A percentile compares a stretch with the other conserved stretches of the same genome.
phyloP scores from a whole-genome alignment of 2,888 invertebrate genomes.

The Hermaeophaga mercurialis region DNA sequence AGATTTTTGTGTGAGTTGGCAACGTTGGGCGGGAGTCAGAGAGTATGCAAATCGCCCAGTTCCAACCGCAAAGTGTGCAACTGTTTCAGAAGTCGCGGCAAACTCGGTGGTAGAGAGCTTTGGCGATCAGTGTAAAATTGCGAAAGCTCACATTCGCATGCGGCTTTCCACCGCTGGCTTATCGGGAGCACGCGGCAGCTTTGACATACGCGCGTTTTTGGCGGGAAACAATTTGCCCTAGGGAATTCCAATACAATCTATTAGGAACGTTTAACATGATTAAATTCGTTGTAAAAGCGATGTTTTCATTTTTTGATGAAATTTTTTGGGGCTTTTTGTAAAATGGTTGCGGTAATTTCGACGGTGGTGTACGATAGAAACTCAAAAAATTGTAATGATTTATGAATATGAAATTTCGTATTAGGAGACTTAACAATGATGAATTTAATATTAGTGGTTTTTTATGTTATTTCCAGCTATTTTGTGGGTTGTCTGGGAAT shows the following conservation, averaged over 20 bases:
- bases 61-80: slow-evolving; percentile 46
- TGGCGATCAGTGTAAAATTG: slow-evolving; percentile 35
- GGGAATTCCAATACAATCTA: no score
- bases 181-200: slow-evolving; percentile 29
- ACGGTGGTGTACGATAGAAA: not conserved
- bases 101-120: slow-evolving; percentile 33
- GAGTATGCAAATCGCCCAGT: slow-evolving; percentile 44
- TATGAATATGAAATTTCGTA: not conserved
- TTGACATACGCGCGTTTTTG: slow-evolving; percentile 31
- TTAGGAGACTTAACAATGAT: slow-evolving; percentile 24
- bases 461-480: slow-evolving; percentile 31
- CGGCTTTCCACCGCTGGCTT: slow-evolving; percentile 14
- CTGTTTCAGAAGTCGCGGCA: slow-evolving; percentile 42
- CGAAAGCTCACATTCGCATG: slow-evolving; percentile 34
- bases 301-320: slow-evolving; percentile 1
- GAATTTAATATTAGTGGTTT: slow-evolving; percentile 28
- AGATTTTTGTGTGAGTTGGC: slow-evolving; percentile 1
- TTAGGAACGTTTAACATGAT: no score
- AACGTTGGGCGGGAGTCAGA: slow-evolving; percentile 21
- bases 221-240: slow-evolving; percentile 27
- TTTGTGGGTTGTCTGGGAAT: slow-evolving; percentile 37
- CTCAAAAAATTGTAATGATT: not conserved
- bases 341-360: not conserved
- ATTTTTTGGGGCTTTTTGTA: not conserved
- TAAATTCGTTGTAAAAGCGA: no score